Evolutionary conservation across 2,113 vertebrate genomes (phyloP), one percentile per base, ranked within the genome.

Genomic region (Nipponia nippon): DNA sequence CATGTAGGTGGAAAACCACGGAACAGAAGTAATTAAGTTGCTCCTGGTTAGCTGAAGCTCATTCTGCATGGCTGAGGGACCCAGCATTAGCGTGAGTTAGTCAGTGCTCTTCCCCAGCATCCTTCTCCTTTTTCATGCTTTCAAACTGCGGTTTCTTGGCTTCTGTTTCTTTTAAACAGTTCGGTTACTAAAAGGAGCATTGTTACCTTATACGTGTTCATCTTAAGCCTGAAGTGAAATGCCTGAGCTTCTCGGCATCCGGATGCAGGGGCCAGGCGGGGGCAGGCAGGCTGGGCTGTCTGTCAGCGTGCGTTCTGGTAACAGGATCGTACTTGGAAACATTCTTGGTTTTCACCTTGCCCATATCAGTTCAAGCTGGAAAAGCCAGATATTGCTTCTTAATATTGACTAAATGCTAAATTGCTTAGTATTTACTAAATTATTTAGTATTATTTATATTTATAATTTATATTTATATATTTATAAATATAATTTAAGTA

Each of bases 1-100:
- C 44, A 63, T 22, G 77, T 79, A 75, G 87, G 92, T 72, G 82
- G 90, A 75, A 93, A 94, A 72, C 7, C 66, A 82, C 2, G 53
- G 75, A 90, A 72, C 27, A 90, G 69, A 78, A 56, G 62, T 95
- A 95, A 87, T 90, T 76, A 89, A 91, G 71, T 80, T 79, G 78
- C 75, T 95, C 32, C 58, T 80, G 66, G 75, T 90, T 92, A 91
- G 73, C 81, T 76, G 86, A 75, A 62, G 72, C 63, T 95, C 22
- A 34, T 92, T 92, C 47, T 91, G 9, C 63, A 38, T 32, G 67
- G 76, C 29, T 75, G 80, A 93, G 26, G 63, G 49, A 42, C 25
- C 15, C 40, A 80, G 69, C 15, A 21, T 82, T 59, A 79, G 69
- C 66, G 50, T 40, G 65, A 93, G 17, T n/a, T 50, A 89, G 62